Evolutionary conservation across 2,797 vertebrate genomes (phyloP).

Genomic region (Atherinosoma microstoma): DNA sequence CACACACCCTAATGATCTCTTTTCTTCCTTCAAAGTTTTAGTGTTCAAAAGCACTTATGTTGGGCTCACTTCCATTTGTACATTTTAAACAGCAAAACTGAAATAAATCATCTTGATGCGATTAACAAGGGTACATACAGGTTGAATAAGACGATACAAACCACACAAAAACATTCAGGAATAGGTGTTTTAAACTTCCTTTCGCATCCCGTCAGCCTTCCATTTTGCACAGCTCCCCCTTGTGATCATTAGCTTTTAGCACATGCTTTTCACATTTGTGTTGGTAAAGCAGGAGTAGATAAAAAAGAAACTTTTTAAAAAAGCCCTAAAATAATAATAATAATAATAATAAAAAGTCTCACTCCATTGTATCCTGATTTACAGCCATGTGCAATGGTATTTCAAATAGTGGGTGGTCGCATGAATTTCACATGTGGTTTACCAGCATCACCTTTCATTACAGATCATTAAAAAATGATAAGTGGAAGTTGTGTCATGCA

Average conservation of each 20-base stretch:
- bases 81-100: slow-evolving; percentile 65
- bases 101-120: slow-evolving; percentile 62
- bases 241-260: slow-evolving; percentile 60
- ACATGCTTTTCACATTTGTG: slow-evolving; percentile 41
- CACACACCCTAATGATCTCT: slow-evolving; percentile 53
- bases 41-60: slow-evolving; percentile 67
- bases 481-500: slow-evolving; percentile 28
- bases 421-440: slow-evolving; percentile 7
- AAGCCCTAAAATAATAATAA: neutral
- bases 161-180: slow-evolving; percentile 64
- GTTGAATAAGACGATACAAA: slow-evolving; percentile 66
- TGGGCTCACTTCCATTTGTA: slow-evolving; percentile 64
- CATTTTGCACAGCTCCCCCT: slow-evolving; percentile 70
- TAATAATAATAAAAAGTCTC: slow-evolving; percentile 1
- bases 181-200: slow-evolving; percentile 55
- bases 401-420: slow-evolving; percentile 14
- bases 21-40: slow-evolving; percentile 66
- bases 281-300: slow-evolving; percentile 41
- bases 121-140: slow-evolving; percentile 64
- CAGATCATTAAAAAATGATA: slow-evolving; percentile 3
- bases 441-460: slow-evolving; percentile 1
- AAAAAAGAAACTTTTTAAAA: slow-evolving; percentile 29
- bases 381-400: slow-evolving; percentile 20
- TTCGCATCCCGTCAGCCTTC: slow-evolving; percentile 47
- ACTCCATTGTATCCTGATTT: slow-evolving; percentile 10